Conservation (phyloP, 2,888 invertebrate species). For the Formica aserva region DNA sequence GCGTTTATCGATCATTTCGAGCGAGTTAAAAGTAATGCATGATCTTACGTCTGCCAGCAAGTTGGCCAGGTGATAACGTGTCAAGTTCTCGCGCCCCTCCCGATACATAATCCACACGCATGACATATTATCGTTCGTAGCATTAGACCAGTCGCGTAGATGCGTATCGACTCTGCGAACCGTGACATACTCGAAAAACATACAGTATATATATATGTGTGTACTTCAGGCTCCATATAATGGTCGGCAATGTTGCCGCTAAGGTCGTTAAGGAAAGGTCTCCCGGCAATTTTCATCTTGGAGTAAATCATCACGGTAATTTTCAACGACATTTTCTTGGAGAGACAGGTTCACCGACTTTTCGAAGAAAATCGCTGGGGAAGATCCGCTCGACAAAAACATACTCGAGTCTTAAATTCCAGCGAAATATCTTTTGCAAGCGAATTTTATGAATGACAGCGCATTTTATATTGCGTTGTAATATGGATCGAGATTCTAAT, state of each 20-base stretch:
- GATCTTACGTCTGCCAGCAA: conserved; percentile 29
- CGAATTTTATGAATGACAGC: not conserved
- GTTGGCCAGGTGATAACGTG: conserved; percentile 79
- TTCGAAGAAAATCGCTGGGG: conserved; percentile 30
- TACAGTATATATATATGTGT: not conserved
- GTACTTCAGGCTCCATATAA: conserved; percentile 65
- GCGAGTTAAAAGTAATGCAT: conserved; percentile 28
- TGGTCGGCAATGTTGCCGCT: conserved; percentile 57
- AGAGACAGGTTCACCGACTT: conserved; percentile 37
- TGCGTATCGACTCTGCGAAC: conserved; percentile 79
- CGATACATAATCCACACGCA: conserved; percentile 61
- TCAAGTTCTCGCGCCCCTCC: conserved; percentile 68
- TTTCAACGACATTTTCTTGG: conserved; percentile 46
- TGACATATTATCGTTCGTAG: conserved; percentile 70
- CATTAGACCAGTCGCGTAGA: conserved; percentile 78
- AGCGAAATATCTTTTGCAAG: not conserved
- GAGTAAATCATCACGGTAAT: conserved; percentile 4
- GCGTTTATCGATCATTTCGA: conserved; percentile 17
- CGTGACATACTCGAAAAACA: conserved; percentile 76
- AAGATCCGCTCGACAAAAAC: not conserved
- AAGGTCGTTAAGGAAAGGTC: conserved; percentile 62
- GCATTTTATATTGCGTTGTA: not conserved
- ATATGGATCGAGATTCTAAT: not conserved
- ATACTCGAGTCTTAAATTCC: not conserved
- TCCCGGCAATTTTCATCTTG: conserved; percentile 63